These are phyloP conservation scores for Myiopsitta monachus DNA, from an alignment of 2,113 vertebrate species.

Conservation along the genomic window DNA sequence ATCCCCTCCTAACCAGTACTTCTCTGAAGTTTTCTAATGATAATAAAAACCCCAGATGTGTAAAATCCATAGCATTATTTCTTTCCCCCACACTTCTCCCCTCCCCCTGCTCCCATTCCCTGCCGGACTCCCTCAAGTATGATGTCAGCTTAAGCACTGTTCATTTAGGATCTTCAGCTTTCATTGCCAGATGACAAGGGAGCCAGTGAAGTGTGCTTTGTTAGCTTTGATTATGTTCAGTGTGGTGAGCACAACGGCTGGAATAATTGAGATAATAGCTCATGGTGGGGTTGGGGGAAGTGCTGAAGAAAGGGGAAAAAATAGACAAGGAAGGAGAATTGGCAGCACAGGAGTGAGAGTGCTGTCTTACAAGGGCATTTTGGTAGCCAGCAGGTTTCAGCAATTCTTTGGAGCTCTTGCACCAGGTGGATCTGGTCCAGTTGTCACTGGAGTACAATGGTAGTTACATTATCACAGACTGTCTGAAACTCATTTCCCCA, in stretches of 20 bases:
- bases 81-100: not conserved
- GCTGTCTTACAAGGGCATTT: not conserved
- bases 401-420: not conserved
- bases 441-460: not conserved
- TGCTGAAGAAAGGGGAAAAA: not conserved
- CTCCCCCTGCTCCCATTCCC: fast-evolving
- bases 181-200: not conserved
- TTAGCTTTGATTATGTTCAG: not conserved
- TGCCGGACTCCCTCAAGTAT: not conserved
- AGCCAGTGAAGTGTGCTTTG: not conserved
- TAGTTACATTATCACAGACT: not conserved
- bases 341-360: not conserved
- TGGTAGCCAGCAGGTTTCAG: not conserved
- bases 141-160: not conserved
- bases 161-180: not conserved
- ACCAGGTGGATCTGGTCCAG: not conserved
- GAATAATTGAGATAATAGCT: not conserved
- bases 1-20: not conserved
- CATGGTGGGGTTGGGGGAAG: too few relatives aligned
- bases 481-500: not conserved
- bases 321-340: not conserved
- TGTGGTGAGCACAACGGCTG: constrained; percentile 10
- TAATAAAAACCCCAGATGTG: not conserved
- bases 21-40: not conserved
- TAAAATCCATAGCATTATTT: not conserved